Evolutionary conservation across 2,797 vertebrate genomes (phyloP), one percentile per base, ranked within the genome.

Genomic region (Pantherophis alleghaniensis): DNA sequence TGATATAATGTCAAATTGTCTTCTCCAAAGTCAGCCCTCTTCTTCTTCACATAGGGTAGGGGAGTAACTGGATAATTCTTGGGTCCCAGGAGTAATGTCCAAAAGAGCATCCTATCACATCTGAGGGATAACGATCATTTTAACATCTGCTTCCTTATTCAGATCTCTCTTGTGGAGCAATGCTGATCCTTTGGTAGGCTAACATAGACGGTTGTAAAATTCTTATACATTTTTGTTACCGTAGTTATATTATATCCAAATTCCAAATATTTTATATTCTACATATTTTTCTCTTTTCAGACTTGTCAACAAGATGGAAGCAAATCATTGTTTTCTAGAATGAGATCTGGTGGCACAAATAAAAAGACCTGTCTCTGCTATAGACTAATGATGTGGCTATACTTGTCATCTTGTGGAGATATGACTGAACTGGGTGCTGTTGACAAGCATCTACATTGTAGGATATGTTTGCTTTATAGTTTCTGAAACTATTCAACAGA

Each of bases 371-470:
- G 91, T 87, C n/a, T 91, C 56, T 57, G 60, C 92, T 42, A 89
- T 16, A 83, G 18, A 59, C 7, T 83, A 79, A 92, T 89, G 42
- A 47, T 32, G 42, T 86, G 66, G 13, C 60, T 37, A 83, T 92
- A 94, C 74, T 93, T 24, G 56, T 79, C 51, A 61, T 92, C 94
- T 94, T 92, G 90, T 88, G 94, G 86, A 86, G 92, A 47, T 24
- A 89, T 86, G 59, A 88, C 57, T 93, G 90, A 42, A 87, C 60
- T 60, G 74, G 14, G 47, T 26, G 13, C 26, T 88, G 28, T 92
- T 94, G 94, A 94, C 53, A 95, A 94, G 86, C 47, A 83, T 83
- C 88, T 93, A 89, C 90, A 91, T 95, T 92, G 91, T 32, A 92
- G 22, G 57, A 3, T 79, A 61, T 91, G 20, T 96, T 94, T 91